Conservation (phyloP, 2,888 invertebrate species). For the Metalampra italica region DNA sequence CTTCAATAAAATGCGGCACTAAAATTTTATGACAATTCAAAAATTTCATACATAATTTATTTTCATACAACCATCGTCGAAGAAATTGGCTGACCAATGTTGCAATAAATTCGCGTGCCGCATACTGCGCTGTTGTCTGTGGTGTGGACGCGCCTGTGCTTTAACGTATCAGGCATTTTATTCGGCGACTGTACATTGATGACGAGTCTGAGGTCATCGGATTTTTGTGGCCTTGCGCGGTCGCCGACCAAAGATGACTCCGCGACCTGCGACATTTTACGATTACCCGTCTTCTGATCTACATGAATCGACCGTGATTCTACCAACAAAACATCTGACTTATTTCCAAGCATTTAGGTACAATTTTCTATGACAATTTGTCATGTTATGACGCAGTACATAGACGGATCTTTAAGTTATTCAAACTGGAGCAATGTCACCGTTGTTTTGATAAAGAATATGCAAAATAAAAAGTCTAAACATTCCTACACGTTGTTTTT, state of each 20-base stretch:
- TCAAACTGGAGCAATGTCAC: conserved; percentile 29
- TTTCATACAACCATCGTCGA: too few relatives aligned
- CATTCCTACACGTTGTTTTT: background rate
- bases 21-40: too few relatives aligned
- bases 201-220: conserved; percentile 63
- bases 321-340: conserved; percentile 17
- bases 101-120: too few relatives aligned
- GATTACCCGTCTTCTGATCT: conserved; percentile 28
- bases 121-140: too few relatives aligned
- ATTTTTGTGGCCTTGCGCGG: conserved; percentile 71
- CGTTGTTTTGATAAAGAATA: conserved; percentile 8
- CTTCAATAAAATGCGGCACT: too few relatives aligned
- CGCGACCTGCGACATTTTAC: conserved; percentile 56
- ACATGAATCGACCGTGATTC: conserved; percentile 16
- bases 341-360: conserved; percentile 22
- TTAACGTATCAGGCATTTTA: too few relatives aligned
- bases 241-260: conserved; percentile 66
- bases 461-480: background rate
- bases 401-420: conserved; percentile 26
- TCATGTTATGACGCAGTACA: conserved; percentile 19
- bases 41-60: too few relatives aligned
- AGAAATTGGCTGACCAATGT: too few relatives aligned
- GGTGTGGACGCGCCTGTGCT: too few relatives aligned
- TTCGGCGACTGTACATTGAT: background rate
- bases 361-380: conserved; percentile 18